Evolutionary conservation across 64 coral and sea anemone species (phyloP).

Genomic region (Stylophora pistillata): DNA sequence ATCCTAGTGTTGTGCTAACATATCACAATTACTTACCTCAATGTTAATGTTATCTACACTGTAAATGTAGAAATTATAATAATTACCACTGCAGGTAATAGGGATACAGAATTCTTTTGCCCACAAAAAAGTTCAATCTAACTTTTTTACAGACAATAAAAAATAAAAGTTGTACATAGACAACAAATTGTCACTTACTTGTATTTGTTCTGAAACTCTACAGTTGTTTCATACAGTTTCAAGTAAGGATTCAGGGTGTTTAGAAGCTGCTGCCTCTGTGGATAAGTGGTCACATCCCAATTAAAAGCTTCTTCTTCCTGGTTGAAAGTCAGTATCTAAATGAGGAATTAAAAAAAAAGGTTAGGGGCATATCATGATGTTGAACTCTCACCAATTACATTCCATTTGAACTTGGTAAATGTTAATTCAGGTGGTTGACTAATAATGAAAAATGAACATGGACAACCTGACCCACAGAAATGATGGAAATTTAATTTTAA

Average conservation of each 20-base stretch:
- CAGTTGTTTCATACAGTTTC: slow-evolving; percentile 99
- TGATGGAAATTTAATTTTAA: too few relatives aligned
- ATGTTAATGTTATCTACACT: too few relatives aligned
- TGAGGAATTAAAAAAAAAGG: background rate
- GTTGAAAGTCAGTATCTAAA: slow-evolving; percentile 88
- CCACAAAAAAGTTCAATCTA: background rate
- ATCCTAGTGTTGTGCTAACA: too few relatives aligned
- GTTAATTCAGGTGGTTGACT: too few relatives aligned
- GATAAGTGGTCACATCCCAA: slow-evolving; percentile 97
- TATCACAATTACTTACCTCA: too few relatives aligned
- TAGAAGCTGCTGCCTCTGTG: slow-evolving; percentile 91
- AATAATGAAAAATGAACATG: too few relatives aligned
- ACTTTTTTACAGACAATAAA: background rate
- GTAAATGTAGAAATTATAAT: too few relatives aligned
- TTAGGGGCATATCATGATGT: background rate
- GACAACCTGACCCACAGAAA: too few relatives aligned
- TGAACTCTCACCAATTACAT: background rate
- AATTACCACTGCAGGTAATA: too few relatives aligned
- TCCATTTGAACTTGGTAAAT: background rate
- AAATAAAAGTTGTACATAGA: background rate
- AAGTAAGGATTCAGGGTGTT: slow-evolving; percentile 90
- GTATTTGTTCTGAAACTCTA: slow-evolving; percentile 97
- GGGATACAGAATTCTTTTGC: too few relatives aligned
- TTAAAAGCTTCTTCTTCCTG: slow-evolving; percentile 97
- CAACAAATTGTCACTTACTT: slow-evolving; percentile 66